phyloP scores from a whole-genome alignment of 2,797 vertebrate genomes.

The Trachops cirrhosus region DNA sequence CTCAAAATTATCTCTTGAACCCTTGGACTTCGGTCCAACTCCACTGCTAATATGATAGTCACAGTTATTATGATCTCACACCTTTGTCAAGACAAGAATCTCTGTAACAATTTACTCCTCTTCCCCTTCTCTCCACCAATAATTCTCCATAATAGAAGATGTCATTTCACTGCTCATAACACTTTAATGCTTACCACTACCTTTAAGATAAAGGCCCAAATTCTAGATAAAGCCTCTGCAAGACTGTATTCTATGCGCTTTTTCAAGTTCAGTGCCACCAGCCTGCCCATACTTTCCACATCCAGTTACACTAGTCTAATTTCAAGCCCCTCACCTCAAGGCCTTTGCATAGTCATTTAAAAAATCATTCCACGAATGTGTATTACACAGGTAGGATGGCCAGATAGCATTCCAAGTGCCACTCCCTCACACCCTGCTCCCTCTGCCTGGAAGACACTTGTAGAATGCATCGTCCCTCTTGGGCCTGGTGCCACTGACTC shows the following conservation, averaged over 20 bases:
- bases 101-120: neutral
- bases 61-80: neutral
- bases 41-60: neutral
- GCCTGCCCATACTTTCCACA: no score
- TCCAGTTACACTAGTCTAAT: neutral
- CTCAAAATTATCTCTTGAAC: neutral
- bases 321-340: neutral
- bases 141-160: neutral
- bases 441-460: no score
- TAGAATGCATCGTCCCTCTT: neutral
- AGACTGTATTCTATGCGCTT: neutral
- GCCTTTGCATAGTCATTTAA: neutral
- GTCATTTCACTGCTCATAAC: neutral
- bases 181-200: neutral
- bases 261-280: neutral
- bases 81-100: neutral
- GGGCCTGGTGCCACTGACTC: neutral
- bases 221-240: neutral
- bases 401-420: neutral
- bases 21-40: neutral
- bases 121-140: neutral
- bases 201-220: neutral
- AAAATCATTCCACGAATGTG: neutral
- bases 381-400: neutral
- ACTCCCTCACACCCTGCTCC: neutral